Evolutionary conservation across 2,888 invertebrate species (phyloP).

Genomic region (Calameuta idolon): DNA sequence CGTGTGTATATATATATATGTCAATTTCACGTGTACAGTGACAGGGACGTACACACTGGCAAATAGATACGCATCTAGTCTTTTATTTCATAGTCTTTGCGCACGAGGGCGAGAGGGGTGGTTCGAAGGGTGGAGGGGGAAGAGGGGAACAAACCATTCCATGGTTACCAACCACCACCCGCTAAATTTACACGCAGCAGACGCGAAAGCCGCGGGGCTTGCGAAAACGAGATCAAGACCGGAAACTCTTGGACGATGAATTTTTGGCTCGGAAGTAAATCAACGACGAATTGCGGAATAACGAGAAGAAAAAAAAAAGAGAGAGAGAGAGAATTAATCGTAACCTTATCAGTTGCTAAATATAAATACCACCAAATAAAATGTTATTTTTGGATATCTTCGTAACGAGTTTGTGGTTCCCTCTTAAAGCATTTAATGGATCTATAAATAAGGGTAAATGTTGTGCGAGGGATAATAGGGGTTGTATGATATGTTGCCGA

Average conservation of each 20-base stretch:
- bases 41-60: background rate
- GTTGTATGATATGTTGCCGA: too few relatives aligned
- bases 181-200: constrained; percentile 48
- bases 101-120: background rate
- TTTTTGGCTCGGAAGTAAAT: background rate
- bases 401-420: too few relatives aligned
- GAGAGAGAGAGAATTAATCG: too few relatives aligned
- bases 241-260: background rate
- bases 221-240: constrained; percentile 15
- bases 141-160: background rate
- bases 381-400: too few relatives aligned
- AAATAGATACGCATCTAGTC: background rate
- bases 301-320: too few relatives aligned
- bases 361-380: too few relatives aligned
- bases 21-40: background rate
- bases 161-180: constrained; percentile 22
- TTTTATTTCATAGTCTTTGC: background rate
- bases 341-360: too few relatives aligned
- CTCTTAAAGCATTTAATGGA: too few relatives aligned
- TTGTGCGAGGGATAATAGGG: too few relatives aligned
- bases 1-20: background rate
- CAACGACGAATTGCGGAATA: background rate
- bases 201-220: constrained; percentile 19
- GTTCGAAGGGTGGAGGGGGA: background rate
- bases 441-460: too few relatives aligned